Evolutionary conservation across 1,140 invertebrate species (phyloP), one percentile per base, ranked within the genome.

Genomic region (Drosophila punjabiensis): DNA sequence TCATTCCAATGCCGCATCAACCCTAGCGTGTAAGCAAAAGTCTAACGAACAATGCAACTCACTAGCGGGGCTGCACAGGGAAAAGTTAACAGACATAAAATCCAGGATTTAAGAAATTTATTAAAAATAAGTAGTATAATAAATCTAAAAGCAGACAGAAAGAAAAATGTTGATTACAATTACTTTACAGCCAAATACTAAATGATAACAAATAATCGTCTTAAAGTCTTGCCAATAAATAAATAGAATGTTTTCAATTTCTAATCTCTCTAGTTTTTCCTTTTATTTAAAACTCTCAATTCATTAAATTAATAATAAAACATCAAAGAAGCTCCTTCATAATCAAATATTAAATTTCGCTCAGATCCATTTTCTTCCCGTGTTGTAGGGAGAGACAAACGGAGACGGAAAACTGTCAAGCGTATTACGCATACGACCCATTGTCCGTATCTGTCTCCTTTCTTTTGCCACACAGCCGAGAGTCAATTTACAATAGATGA

Each of bases 401-500:
- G 33, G 24, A 45, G 68, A 47, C 24, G 20, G 16, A 32, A 39
- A 47, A 47, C 58, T 73, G 67, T 66, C 70, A 71, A 63, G 48
- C 60, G 55, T 71, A 79, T 88, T 70, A 76, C 85, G 52, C 70
- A 84, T 81, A 76, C 75, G 56, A 47, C 50, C 70, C 75, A 74
- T 70, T 79, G 85, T 63, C 45, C 58, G 28, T 28, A 30, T 32
- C 58, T 55, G 37, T 50, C 61, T 74, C 32, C 58, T 50, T 59
- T 50, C 61, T 69, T 63, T 13, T 32, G 56, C 35, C 55, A 58
- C 55, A 39, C 55, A 33, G 35, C 41, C 24, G 52, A 78, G 59
- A 74, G 50, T 76, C 70, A 67, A 83, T 76, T 83, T 76, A 79
- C 76, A 83, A 83, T 70, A 67, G 58, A 55, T 83, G 61, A 79